Conservation (phyloP, 1,140 invertebrate genomes). For the Polyergus mexicanus region DNA sequence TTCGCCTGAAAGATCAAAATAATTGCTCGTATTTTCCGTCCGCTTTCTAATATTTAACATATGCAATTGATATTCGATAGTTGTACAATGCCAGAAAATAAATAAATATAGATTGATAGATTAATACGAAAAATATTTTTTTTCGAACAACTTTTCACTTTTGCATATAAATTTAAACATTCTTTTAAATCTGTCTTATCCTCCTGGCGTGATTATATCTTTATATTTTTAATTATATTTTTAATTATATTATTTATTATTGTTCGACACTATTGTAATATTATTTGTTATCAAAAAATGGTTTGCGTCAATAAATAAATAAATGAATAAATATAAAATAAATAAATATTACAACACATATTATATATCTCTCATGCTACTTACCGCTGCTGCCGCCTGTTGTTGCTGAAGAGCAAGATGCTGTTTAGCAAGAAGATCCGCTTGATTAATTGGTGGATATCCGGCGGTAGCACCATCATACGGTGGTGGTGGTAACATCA, state of each 20-base stretch:
- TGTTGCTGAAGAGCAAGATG: slow-evolving; percentile 91
- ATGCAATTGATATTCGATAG: neutral
- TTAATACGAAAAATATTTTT: neutral
- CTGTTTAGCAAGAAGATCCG: slow-evolving; percentile 89
- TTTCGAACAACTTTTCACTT: neutral
- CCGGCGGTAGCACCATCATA: slow-evolving; percentile 88
- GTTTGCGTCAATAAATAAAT: neutral
- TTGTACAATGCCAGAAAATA: neutral
- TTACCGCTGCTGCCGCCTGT: slow-evolving; percentile 88
- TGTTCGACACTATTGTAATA: neutral
- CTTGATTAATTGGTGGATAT: slow-evolving; percentile 86
- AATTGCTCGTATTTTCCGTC: slow-evolving; percentile 8
- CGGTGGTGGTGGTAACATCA: slow-evolving; percentile 95
- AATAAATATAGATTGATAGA: too few relatives aligned
- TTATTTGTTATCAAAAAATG: neutral
- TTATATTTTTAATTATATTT: neutral
- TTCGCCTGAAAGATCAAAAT: slow-evolving; percentile 88
- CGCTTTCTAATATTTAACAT: neutral
- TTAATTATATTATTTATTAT: neutral
- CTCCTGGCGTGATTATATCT: neutral
- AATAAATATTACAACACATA: neutral
- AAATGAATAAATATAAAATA: neutral
- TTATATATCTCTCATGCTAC: neutral
- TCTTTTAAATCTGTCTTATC: neutral
- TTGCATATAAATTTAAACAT: neutral